Conservation (phyloP, 2,797 vertebrate species). For the Ambastaia sidthimunki region DNA sequence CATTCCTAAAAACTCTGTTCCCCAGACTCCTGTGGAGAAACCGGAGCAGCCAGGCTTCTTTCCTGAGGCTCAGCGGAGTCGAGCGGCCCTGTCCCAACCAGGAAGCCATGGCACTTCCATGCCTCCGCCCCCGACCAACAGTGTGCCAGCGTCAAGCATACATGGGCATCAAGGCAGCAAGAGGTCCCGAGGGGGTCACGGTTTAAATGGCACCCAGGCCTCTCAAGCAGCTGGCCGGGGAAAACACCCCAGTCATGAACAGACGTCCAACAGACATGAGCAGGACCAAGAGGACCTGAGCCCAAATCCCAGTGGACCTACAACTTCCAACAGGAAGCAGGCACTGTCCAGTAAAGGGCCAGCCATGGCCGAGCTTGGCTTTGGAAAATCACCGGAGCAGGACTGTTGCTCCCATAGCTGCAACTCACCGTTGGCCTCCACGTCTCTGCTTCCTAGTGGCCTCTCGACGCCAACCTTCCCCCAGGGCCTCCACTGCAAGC, state of each 20-base stretch:
- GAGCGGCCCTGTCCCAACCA: slow-evolving; percentile 47
- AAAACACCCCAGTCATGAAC: slow-evolving; percentile 86
- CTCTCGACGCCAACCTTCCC: slow-evolving; percentile 86
- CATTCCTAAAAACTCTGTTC: slow-evolving; percentile 76
- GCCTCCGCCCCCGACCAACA: slow-evolving; percentile 65
- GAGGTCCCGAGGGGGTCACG: slow-evolving; percentile 83
- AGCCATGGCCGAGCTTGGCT: slow-evolving; percentile 58
- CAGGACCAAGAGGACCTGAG: slow-evolving; percentile 86
- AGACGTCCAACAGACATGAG: slow-evolving; percentile 81
- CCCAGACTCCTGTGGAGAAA: slow-evolving; percentile 63
- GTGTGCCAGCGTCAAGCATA: slow-evolving; percentile 74
- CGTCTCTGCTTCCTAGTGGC: slow-evolving; percentile 87
- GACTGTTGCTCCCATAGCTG: slow-evolving; percentile 73
- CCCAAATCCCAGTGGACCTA: slow-evolving; percentile 69
- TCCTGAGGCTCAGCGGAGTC: slow-evolving; percentile 72
- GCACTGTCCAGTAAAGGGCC: slow-evolving; percentile 70
- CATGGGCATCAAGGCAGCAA: slow-evolving; percentile 83
- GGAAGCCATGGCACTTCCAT: slow-evolving; percentile 67
- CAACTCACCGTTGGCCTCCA: slow-evolving; percentile 89
- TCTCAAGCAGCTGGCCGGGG: slow-evolving; percentile 70
- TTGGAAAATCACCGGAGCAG: slow-evolving; percentile 66
- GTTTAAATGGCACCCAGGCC: slow-evolving; percentile 61
- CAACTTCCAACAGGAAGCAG: slow-evolving; percentile 76
- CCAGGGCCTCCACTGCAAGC: slow-evolving; percentile 85
- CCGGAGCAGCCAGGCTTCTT: slow-evolving; percentile 63